phyloP scores from a whole-genome alignment of 2,888 invertebrate species.

The Nymphalis urticae region DNA sequence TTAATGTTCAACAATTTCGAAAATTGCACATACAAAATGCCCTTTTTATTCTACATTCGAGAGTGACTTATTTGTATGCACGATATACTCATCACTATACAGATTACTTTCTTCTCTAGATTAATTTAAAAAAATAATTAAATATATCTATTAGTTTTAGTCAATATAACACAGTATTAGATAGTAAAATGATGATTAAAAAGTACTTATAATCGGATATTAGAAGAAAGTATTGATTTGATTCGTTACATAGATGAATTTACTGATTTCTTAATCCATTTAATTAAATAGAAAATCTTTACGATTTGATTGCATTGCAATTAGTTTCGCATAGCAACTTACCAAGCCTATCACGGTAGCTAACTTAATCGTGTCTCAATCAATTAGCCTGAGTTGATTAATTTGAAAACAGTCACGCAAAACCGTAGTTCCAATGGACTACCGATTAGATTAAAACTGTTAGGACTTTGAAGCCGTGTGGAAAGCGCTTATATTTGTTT shows the following conservation, averaged over 20 bases:
- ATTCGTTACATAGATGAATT: background rate
- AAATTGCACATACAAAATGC: background rate
- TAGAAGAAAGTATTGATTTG: no score
- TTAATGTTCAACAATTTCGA: no score
- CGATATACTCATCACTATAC: background rate
- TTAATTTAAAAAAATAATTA: background rate
- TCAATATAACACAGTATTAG: background rate
- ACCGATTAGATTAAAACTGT: conserved; percentile 44
- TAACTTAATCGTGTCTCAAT: conserved; percentile 46
- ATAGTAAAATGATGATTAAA: no score
- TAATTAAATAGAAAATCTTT: conserved; percentile 15
- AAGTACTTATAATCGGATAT: no score
- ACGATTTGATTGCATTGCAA: conserved; percentile 9
- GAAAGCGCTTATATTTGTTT: conserved; percentile 36
- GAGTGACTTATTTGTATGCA: background rate
- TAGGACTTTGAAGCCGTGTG: conserved; percentile 34
- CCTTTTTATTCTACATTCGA: background rate
- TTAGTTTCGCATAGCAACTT: conserved; percentile 42
- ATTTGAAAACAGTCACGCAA: conserved; percentile 49
- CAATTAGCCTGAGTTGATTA: conserved; percentile 48
- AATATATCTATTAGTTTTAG: background rate
- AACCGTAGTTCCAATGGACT: conserved; percentile 39
- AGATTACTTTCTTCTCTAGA: conserved; percentile 5
- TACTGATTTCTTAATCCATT: conserved; percentile 1
- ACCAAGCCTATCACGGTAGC: conserved; percentile 37